phyloP scores from a whole-genome alignment of 2,797 vertebrate genomes.

The Columba guinea region DNA sequence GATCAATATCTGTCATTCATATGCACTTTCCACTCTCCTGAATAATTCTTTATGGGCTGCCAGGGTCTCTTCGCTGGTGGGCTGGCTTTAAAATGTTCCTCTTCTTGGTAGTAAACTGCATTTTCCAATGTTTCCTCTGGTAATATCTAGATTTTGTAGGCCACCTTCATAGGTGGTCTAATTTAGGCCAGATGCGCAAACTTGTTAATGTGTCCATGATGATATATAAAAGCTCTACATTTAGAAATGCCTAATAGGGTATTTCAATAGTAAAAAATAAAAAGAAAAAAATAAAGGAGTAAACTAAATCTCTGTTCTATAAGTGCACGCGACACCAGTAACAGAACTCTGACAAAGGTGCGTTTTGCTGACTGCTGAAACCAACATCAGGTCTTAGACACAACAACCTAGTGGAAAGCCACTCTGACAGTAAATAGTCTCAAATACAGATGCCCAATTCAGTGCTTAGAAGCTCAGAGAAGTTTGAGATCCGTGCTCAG shows the following conservation, averaged over 20 bases:
- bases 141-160: constrained; percentile 51
- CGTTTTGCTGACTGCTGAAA: background rate
- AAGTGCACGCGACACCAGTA: background rate
- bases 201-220: constrained; percentile 39
- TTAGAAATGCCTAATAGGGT: constrained; percentile 31
- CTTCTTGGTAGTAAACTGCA: constrained; percentile 44
- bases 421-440: background rate
- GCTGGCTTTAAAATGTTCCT: constrained; percentile 38
- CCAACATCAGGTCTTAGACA: background rate
- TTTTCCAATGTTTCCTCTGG: constrained; percentile 32
- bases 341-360: background rate
- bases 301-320: background rate
- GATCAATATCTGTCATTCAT: background rate
- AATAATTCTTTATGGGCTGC: constrained; percentile 47
- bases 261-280: constrained; percentile 12
- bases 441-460: background rate
- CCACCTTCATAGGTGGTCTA: constrained; percentile 70
- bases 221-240: constrained; percentile 52
- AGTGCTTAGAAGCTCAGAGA: background rate
- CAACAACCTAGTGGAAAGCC: background rate
- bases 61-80: constrained; percentile 38
- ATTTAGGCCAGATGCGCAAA: constrained; percentile 63
- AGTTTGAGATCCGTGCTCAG: background rate
- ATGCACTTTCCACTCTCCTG: background rate
- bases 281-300: background rate